A percentile compares a stretch with the other conserved stretches of the same genome.
Evolutionary conservation across 1,140 invertebrate genomes (phyloP).

Genomic region (Bombus polaris): DNA sequence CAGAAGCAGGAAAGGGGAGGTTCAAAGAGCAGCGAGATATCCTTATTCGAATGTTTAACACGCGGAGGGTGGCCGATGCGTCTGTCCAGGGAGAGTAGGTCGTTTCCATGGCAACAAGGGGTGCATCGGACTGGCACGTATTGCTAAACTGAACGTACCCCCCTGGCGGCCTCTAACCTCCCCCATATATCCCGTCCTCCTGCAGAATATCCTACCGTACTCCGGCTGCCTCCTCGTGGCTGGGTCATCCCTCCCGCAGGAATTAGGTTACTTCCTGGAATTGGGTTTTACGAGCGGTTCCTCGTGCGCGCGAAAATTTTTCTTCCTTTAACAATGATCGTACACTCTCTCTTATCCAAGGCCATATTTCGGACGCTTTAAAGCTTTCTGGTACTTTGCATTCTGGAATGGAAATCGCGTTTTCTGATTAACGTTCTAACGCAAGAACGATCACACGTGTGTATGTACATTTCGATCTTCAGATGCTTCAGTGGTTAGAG

Average conservation of each 20-base stretch:
- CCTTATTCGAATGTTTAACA: constrained; percentile 76
- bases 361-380: not conserved
- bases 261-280: constrained; percentile 67
- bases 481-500: not conserved
- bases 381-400: not conserved
- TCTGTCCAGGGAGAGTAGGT: constrained; percentile 82
- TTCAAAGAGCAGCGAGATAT: constrained; percentile 63
- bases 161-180: constrained; percentile 54
- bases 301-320: constrained; percentile 12
- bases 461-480: not conserved
- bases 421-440: too few relatives aligned
- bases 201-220: constrained; percentile 67
- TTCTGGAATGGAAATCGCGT: too few relatives aligned
- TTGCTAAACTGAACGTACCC: constrained; percentile 73
- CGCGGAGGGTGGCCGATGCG: constrained; percentile 69
- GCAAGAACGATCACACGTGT: too few relatives aligned
- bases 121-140: constrained; percentile 78
- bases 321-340: not conserved
- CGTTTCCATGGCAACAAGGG: constrained; percentile 80
- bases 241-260: constrained; percentile 65
- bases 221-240: constrained; percentile 41
- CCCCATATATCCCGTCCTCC: constrained; percentile 51
- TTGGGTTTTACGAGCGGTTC: constrained; percentile 42
- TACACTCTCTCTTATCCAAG: not conserved
- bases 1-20: not conserved